Evolutionary conservation across 1,140 invertebrate species (phyloP), one percentile per base, ranked within the genome.

Genomic region (Meloidogyne hapla): DNA sequence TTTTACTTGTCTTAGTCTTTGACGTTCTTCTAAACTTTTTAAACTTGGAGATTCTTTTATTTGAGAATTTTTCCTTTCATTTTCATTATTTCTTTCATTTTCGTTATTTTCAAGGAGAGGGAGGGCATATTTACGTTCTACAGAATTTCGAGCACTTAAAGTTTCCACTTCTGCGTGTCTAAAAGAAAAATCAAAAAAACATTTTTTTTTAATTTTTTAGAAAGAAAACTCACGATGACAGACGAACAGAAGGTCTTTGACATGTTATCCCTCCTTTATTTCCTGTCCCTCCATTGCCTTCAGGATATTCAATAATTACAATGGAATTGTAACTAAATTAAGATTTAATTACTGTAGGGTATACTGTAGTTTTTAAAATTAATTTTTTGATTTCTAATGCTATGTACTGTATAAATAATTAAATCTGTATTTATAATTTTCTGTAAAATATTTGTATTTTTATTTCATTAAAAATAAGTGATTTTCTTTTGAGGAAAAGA

Each of bases 241-340:
- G 64, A 25, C 83, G 21, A 1, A 83, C 82, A 5, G 82, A 83
- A 38, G 82, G 82, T 33, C 82, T 67, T 71, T 83, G 83, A 64
- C 40, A 8, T 18, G 18, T 56, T 56, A 21, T 56, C n/a, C 18
- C n/a, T n/a, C 8, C 48, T 8, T 8, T n/a, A 12, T 18, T 0
- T 5, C 6, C 28, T 21, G 1, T 25, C 2, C n/a, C 48, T 4
- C 77, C 74, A n/a, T 81, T 76, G 21, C 81, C 76, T 42, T 84
- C 82, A 18, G 62, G 42, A 38, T 85, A 80, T 64, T 83, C 82
- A 38, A 83, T 83, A 8, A 84, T 69, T 12, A 83, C 82, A 23
- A 80, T 83, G 62, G 83, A 83, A 21, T 65, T 81, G 75, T 83
- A 72, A 72, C 78, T 71, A 61, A 70, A 70, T 6, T 9, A 2